These are phyloP conservation scores for Crematogaster levior DNA, from an alignment of 2,888 invertebrate genomes.

Conservation along the genomic window DNA sequence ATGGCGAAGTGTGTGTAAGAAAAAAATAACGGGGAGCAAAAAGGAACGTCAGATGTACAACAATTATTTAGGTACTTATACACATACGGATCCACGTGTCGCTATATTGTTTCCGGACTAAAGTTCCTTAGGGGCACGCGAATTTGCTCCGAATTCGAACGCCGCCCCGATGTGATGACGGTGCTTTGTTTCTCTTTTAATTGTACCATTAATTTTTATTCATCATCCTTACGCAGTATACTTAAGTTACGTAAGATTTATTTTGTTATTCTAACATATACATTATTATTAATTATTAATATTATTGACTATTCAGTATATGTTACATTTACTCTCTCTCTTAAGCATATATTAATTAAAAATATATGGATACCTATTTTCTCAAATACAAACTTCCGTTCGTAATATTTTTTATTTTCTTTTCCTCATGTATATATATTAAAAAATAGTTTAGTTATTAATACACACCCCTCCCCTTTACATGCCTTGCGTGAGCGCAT, in stretches of 20 bases:
- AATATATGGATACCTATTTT: conserved; percentile 83
- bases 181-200: conserved; percentile 84
- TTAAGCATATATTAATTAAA: conserved; percentile 80
- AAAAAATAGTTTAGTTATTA: not conserved
- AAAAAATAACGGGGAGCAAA: conserved; percentile 54
- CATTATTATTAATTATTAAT: conserved; percentile 71
- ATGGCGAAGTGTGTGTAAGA: conserved; percentile 28
- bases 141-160: conserved; percentile 67
- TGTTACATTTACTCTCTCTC: conserved; percentile 75
- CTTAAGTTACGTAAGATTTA: conserved; percentile 79
- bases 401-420: conserved; percentile 56
- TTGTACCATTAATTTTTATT: conserved; percentile 74
- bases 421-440: conserved; percentile 12
- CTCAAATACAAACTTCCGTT: conserved; percentile 72
- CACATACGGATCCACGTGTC: conserved; percentile 57
- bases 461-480: not conserved
- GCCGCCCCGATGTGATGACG: conserved; percentile 84
- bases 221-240: conserved; percentile 75
- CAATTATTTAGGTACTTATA: conserved; percentile 71
- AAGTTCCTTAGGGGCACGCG: conserved; percentile 82
- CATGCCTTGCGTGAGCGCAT: not conserved
- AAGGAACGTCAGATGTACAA: conserved; percentile 70
- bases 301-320: conserved; percentile 74
- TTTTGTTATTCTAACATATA: conserved; percentile 80
- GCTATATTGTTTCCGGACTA: conserved; percentile 80